Percentiles rank a stretch among this genome's conserved stretches.
These are phyloP conservation scores for Sebastes hubbsi DNA, from an alignment of 2,797 vertebrate genomes.

Conservation along the genomic window DNA sequence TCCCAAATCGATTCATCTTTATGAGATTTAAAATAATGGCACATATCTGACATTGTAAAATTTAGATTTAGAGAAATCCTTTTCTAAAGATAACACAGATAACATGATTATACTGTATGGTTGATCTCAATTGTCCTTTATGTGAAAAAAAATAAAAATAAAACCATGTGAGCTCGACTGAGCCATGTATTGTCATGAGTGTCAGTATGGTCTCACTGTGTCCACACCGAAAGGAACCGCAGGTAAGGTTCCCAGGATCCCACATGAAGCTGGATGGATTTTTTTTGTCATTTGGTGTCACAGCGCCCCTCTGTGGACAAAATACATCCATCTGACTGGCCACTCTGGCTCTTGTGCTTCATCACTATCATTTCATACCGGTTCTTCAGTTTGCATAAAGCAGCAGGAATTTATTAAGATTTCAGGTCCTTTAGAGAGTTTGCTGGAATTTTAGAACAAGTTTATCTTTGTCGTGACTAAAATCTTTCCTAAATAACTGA, in stretches of 20 bases:
- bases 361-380: no score
- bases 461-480: neutral
- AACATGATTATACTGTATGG: neutral
- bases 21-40: neutral
- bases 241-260: neutral
- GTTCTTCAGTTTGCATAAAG: neutral
- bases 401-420: neutral
- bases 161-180: neutral
- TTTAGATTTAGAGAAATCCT: neutral
- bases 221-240: neutral
- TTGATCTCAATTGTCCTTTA: neutral
- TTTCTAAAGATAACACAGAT: neutral
- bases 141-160: neutral
- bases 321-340: neutral
- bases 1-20: neutral
- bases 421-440: neutral
- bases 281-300: neutral
- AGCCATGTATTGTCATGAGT: neutral
- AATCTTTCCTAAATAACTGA: neutral
- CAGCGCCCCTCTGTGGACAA: conserved; percentile 17
- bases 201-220: neutral
- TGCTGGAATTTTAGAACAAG: neutral
- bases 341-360: neutral
- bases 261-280: neutral
- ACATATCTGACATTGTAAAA: neutral